Base-by-base conservation (phyloP, 1,140 invertebrate genomes). In the Heterodera schachtii region DNA sequence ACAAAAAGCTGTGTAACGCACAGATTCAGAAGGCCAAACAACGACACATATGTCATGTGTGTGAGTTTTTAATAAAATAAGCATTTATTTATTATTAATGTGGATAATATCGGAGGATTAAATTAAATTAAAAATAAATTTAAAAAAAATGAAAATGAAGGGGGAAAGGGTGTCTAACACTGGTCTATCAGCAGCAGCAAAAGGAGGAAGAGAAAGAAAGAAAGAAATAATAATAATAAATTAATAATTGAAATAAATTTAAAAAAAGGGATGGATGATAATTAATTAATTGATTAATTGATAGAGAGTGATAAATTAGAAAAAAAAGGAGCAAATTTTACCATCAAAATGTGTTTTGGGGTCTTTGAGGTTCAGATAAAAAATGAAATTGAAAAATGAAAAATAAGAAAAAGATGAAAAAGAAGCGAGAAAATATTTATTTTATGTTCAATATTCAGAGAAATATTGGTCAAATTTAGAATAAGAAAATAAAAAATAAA, bases 1-100 rank as follows among this genome's bases (percentile, higher is more conserved):
- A 71, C 44, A 71, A 71, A 71, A 71, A 71, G 69, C 69, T 71
- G 69, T 71, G 69, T 71, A 71, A 71, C 69, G 69, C 69, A 71
- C 69, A 71, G 69, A 71, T 71, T 71, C 69, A 71, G 69, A 71
- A 71, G 69, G 69, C 69, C 69, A n/a, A n/a, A n/a, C n/a, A 71
- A 71, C 49, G 2, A 8, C 49, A 52, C 11, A 11, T 71, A 0
- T 31, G 31, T 41, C 44, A 16, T 71, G 69, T 41, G 31, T 52
- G 49, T 41, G 31, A 8, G 49, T 52, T 52, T 52, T 52, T 52
- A 1, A 11, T 1, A 52, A 2, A 8, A 52, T 43, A 31, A 31
- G 31, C 31, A 31, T 43, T 9, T 21, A 41, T 71, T 31, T 71
- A 16, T 41, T 1, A n/a, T 3, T 19, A 64, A 64, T 64, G 13